A percentile compares a stretch with the other conserved stretches of the same genome.
These are phyloP conservation scores for Myocastor coypus DNA, from an alignment of 2,113 vertebrate species.

Conservation along the genomic window DNA sequence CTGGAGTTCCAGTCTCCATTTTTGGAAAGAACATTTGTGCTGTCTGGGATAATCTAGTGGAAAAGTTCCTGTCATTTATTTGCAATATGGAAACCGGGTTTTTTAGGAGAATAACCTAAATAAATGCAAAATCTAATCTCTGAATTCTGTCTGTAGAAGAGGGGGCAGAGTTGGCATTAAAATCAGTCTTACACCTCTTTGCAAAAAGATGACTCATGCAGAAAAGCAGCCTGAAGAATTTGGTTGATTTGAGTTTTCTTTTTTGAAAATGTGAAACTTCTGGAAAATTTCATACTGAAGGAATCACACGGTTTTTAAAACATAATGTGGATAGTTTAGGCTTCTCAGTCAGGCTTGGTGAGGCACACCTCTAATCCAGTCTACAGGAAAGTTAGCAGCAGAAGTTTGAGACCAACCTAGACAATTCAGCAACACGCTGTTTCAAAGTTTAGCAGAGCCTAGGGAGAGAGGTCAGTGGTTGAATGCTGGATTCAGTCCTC, in stretches of 20 bases:
- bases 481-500: neutral
- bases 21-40: slow-evolving; percentile 76
- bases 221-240: slow-evolving; percentile 59
- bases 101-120: slow-evolving; percentile 71
- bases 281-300: slow-evolving; percentile 55
- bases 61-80: slow-evolving; percentile 74
- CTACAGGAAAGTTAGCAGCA: neutral
- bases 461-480: neutral
- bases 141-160: slow-evolving; percentile 68
- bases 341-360: neutral
- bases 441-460: neutral
- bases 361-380: neutral
- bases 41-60: slow-evolving; percentile 74
- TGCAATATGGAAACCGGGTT: slow-evolving; percentile 66
- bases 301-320: slow-evolving; percentile 39
- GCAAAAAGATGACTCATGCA: slow-evolving; percentile 70
- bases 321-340: neutral
- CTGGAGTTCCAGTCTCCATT: slow-evolving; percentile 66
- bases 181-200: slow-evolving; percentile 79
- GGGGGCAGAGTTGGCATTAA: slow-evolving; percentile 71
- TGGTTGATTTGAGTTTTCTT: slow-evolving; percentile 49
- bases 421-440: neutral
- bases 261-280: slow-evolving; percentile 65
- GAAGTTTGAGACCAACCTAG: neutral
- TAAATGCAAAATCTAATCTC: slow-evolving; percentile 75